Base-by-base conservation (phyloP, 1,140 invertebrate species). In the Drosophila yakuba region DNA sequence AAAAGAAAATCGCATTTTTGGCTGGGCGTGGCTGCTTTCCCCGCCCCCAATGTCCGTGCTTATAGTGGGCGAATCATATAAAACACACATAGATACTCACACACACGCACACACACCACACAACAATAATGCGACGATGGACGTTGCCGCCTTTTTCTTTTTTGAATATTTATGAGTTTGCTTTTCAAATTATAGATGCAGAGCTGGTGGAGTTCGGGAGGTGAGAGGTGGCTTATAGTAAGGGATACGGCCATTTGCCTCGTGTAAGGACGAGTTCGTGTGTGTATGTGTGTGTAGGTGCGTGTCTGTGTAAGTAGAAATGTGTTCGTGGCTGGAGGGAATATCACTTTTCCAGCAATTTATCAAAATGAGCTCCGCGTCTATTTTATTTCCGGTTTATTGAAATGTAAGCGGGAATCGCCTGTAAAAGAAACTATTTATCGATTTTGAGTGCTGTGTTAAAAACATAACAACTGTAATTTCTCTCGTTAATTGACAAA, bases 81-180 rank as follows among this genome's bases (percentile, higher is more conserved):
- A 74, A 66, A 54, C 61, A 56, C 54, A 69, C 58, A 74, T 51
- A 64, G 38, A 62, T 41, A 64, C 47, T 47, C 55, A 74, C 66
- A 50, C 55, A 74, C 66, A 50, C 32, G 43, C 48, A 60, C 51
- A 58, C 52, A 62, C 61, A 61, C 23, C 43, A 54, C 23, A 72
- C 61, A 47, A 69, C 43, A 69, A 71, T 50, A 69, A 69, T 71
- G 51, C 66, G 51, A 69, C 51, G 64, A 69, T 71, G 64, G 51
- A 57, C 47, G 52, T 45, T 52, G 61, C 73, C 55, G 47, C 56
- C 56, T 44, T 76, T 61, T 67, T 63, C 62, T 79, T 88, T 88
- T 88, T 88, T 89, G 84, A 88, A 88, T 88, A 88, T 88, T 88
- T 89, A 88, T 88, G 84, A 88, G 84, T 89, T 89, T 83, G 84